Conservation (phyloP, 2,888 invertebrate genomes). For the Papilio gigon region DNA sequence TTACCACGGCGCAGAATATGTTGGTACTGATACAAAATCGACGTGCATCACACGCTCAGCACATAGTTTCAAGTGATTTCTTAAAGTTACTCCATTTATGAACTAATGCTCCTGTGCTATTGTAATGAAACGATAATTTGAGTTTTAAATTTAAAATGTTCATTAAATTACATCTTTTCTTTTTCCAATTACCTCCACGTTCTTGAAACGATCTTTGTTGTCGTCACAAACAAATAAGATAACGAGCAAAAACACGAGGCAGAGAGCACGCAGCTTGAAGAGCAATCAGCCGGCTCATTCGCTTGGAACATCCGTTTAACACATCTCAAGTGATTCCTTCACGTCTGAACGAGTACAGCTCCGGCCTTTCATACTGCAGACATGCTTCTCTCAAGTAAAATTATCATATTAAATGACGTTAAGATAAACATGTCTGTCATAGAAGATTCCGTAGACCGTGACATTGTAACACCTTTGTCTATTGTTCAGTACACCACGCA, state of each 20-base stretch:
- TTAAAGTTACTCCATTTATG: too few species aligned
- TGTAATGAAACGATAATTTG: too few species aligned
- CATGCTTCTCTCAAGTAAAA: neutral
- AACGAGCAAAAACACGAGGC: slow-evolving; percentile 17
- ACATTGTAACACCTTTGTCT: too few species aligned
- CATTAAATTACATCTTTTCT: neutral
- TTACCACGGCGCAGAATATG: too few species aligned
- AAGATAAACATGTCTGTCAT: neutral
- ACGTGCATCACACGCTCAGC: too few species aligned
- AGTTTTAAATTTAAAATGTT: too few species aligned
- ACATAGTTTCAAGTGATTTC: too few species aligned
- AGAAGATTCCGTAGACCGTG: neutral
- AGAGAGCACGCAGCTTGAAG: slow-evolving; percentile 24
- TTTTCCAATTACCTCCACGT: neutral
- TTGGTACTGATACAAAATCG: too few species aligned
- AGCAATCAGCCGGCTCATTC: slow-evolving; percentile 64
- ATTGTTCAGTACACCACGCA: too few species aligned
- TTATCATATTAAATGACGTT: neutral
- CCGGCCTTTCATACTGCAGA: neutral
- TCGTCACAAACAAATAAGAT: slow-evolving; percentile 2
- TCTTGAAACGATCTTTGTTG: neutral
- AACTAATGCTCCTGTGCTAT: too few species aligned
- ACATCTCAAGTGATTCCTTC: slow-evolving; percentile 58
- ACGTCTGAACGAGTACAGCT: slow-evolving; percentile 43
- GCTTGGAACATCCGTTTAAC: slow-evolving; percentile 61